Base-by-base conservation (phyloP, 2,888 invertebrate genomes). In the Timema cristinae region DNA sequence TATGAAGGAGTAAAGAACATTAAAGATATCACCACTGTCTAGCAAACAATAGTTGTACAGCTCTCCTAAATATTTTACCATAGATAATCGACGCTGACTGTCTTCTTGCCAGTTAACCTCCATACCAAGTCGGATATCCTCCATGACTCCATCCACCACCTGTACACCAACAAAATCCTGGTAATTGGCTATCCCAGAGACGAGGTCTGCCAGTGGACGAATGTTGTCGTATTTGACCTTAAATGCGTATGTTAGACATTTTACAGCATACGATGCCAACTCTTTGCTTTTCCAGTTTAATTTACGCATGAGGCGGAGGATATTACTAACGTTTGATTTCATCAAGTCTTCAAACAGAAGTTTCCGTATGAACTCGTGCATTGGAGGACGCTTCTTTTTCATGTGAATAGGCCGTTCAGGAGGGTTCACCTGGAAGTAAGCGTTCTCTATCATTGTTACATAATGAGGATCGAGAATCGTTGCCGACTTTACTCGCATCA, bases 21-120 rank as follows among this genome's bases (percentile, higher is more conserved):
- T 94, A 79, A 97, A 94, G 61, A 98, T 92, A 79, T 97, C 95
- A 0, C 91, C 87, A 9, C 95, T 95, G 80, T 98, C 97, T 1
- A 98, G 89, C 81, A 98, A 87, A 77, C 95, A 89, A 81, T 97
- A 99, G 82, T 97, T 98, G 82, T 98, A 99, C 69, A 99, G 84
- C 81, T 99, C 98, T 5, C 97, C 98, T 47, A 99, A 85, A 83
- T 95, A 99, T 81, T 94, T 92, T n/a, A 95, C 91, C 84, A 95
- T 94, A 6, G 97, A 95, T 69, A 98, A 91, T 75, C 96, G 86
- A 54, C 95, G 87, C 82, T 99, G 99, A 80, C 98, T 97, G 81
- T 91, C 92, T 79, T 94, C 91, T 0, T 95, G 93, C 73, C 94
- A 88, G 78, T 97, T 94, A 7, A 91, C 86, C 81, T 93, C 93